Percentiles rank a stretch among this genome's conserved stretches.
These are phyloP conservation scores for Botia kubotai DNA, from an alignment of 2,797 vertebrate species.

Conservation along the genomic window DNA sequence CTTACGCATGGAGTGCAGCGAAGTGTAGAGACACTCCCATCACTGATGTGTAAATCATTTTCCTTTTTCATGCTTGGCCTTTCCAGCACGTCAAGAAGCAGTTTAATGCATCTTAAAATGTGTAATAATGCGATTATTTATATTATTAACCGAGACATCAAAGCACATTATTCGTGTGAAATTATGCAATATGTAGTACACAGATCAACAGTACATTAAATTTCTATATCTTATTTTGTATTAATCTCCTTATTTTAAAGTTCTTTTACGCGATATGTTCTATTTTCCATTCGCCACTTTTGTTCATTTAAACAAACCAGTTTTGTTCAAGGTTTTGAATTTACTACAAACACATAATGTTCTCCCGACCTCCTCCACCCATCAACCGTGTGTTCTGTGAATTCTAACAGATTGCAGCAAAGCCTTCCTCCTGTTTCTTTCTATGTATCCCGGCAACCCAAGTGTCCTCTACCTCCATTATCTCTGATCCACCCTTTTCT, in stretches of 20 bases:
- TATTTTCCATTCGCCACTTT: no score
- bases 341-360: not conserved
- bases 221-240: not conserved
- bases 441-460: constrained; percentile 4
- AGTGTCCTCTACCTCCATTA: not conserved
- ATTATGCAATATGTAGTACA: not conserved
- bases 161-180: not conserved
- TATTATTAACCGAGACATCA: not conserved
- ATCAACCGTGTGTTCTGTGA: not conserved
- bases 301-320: no score
- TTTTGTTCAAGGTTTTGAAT: not conserved
- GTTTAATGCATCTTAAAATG: not conserved
- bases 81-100: not conserved
- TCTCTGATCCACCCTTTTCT: constrained; percentile 4
- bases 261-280: no score
- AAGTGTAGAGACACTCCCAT: constrained; percentile 55
- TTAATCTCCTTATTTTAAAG: not conserved
- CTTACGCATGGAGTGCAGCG: constrained; percentile 32
- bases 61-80: constrained; percentile 19
- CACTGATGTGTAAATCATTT: constrained; percentile 63
- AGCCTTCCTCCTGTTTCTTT: not conserved
- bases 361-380: not conserved
- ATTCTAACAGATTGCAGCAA: not conserved
- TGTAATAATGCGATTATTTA: not conserved
- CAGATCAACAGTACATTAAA: not conserved